Conservation (phyloP, 2,113 vertebrate species). For the Octodon degus region DNA sequence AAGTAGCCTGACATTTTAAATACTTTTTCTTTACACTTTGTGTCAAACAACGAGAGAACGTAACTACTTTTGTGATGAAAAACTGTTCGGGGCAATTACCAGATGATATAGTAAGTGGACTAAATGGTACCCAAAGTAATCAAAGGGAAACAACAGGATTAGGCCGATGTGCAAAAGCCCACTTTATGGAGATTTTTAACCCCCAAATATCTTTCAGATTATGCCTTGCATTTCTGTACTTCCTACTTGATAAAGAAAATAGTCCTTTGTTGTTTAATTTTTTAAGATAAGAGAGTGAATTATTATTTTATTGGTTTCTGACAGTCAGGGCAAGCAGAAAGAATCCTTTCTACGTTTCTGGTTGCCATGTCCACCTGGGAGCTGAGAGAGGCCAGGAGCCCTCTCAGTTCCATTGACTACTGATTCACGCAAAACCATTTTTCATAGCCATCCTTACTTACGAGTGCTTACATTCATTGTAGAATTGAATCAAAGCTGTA, state of each 20-base stretch:
- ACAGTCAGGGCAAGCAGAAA: neutral
- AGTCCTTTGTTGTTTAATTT: constrained; percentile 41
- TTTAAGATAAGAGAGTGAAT: constrained; percentile 67
- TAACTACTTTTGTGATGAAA: constrained; percentile 80
- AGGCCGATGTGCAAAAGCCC: constrained; percentile 43
- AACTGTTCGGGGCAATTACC: constrained; percentile 80
- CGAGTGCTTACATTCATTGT: neutral
- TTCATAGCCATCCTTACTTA: neutral
- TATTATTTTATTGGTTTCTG: constrained; percentile 55
- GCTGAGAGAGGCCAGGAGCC: neutral
- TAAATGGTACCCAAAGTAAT: constrained; percentile 83
- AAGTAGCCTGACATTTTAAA: constrained; percentile 85
- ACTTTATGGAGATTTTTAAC: constrained; percentile 52
- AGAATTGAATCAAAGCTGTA: neutral
- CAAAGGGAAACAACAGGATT: constrained; percentile 79
- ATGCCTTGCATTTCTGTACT: constrained; percentile 38
- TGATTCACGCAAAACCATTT: neutral
- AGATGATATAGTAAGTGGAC: constrained; percentile 80
- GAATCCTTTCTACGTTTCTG: neutral
- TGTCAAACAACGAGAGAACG: constrained; percentile 81
- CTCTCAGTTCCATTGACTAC: neutral
- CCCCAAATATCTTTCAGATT: constrained; percentile 48
- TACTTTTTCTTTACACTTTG: constrained; percentile 77
- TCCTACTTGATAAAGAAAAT: constrained; percentile 75
- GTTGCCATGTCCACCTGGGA: neutral